Evolutionary conservation across 2,797 vertebrate genomes (phyloP).

Genomic region (Sorex maritimensis): DNA sequence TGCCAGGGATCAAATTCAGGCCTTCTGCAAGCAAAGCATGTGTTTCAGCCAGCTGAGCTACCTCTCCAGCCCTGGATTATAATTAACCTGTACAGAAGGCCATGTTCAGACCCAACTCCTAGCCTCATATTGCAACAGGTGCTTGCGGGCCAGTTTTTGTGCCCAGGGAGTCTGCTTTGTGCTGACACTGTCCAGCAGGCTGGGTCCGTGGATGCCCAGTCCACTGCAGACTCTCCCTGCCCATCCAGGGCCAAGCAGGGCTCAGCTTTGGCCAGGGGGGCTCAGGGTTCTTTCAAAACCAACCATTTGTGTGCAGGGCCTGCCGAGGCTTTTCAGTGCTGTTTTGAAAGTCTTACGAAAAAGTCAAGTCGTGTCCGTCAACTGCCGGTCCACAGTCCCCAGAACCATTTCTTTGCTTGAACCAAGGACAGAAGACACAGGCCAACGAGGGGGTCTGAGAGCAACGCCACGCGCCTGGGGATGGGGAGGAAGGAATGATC

Average conservation of each 20-base stretch:
- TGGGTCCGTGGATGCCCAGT: not conserved
- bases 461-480: not conserved
- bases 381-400: not conserved
- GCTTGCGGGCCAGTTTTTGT: not conserved
- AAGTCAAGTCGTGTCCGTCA: not conserved
- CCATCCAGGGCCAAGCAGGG: not conserved
- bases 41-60: too few relatives aligned
- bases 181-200: not conserved
- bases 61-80: not conserved
- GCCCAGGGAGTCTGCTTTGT: not conserved
- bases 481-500: not conserved
- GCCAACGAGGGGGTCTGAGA: not conserved
- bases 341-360: not conserved
- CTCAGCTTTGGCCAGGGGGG: not conserved
- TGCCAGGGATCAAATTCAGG: not conserved
- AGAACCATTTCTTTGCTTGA: conserved; percentile 21
- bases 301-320: not conserved
- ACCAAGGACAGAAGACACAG: not conserved
- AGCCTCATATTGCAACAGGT: not conserved
- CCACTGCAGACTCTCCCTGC: not conserved
- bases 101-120: not conserved
- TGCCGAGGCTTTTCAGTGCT: not conserved
- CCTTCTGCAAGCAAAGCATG: not conserved
- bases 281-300: not conserved
- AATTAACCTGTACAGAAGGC: not conserved